Conservation (phyloP, 2,113 vertebrate species). For the Platycercus adscitus region DNA sequence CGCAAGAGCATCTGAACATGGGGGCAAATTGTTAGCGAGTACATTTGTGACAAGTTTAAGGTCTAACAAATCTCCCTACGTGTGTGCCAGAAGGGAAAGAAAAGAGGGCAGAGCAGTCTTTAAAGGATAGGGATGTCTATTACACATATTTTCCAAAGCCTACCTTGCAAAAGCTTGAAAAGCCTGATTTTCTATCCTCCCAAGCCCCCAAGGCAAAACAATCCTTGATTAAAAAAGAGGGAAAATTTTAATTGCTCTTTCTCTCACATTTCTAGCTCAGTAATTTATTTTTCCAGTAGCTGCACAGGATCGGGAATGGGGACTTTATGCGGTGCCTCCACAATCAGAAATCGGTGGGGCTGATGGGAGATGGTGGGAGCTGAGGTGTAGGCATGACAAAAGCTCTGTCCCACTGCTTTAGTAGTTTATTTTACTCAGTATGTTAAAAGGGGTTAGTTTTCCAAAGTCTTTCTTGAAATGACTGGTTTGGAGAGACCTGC, state of each 20-base stretch:
- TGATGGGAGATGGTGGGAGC: not conserved
- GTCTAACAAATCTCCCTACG: constrained; percentile 10
- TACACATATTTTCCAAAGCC: not conserved
- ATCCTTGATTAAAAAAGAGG: constrained; percentile 47
- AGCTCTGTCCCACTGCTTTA: not conserved
- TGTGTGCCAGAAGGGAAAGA: not conserved
- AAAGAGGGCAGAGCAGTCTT: constrained; percentile 16
- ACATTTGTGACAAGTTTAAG: constrained; percentile 48
- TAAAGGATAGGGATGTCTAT: not conserved
- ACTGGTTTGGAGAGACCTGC: not conserved
- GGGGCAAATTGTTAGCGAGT: constrained; percentile 47
- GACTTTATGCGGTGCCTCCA: constrained; percentile 24
- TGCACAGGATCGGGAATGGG: not conserved
- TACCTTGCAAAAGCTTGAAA: constrained; percentile 15
- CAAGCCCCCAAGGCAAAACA: constrained; percentile 26
- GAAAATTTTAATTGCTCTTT: constrained; percentile 57
- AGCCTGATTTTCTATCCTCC: constrained; percentile 7
- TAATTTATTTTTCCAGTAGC: constrained; percentile 65
- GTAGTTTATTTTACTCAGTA: not conserved
- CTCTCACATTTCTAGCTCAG: constrained; percentile 25
- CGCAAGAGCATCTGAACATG: constrained; percentile 15
- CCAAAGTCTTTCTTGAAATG: not conserved
- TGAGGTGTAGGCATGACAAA: not conserved
- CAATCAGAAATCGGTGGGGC: not conserved
- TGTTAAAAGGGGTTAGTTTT: not conserved